These are phyloP conservation scores for Syndactyla subalaris DNA, from an alignment of 2,797 vertebrate genomes.

Conservation along the genomic window DNA sequence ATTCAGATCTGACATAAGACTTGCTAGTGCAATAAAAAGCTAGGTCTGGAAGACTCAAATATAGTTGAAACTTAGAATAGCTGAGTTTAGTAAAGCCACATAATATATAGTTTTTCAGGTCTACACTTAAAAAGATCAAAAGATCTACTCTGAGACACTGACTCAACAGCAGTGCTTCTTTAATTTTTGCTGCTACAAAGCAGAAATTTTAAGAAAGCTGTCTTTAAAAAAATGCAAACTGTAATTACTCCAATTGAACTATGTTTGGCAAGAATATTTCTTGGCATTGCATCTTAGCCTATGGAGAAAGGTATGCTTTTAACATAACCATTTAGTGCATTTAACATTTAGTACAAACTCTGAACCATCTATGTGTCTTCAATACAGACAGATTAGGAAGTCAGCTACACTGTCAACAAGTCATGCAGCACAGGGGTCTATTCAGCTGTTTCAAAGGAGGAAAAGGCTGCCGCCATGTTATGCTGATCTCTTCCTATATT, in stretches of 20 bases:
- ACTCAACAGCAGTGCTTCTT: background rate
- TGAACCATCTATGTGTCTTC: background rate
- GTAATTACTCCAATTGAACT: background rate
- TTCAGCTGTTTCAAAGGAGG: background rate
- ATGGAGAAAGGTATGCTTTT: background rate
- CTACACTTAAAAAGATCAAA: conserved; percentile 7
- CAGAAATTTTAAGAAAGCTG: conserved; percentile 7
- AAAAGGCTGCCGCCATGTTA: background rate
- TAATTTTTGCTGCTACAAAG: background rate
- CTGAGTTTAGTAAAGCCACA: background rate
- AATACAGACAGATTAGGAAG: background rate
- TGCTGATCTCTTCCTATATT: background rate
- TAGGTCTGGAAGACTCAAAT: background rate
- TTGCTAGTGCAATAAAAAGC: background rate
- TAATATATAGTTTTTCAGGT: conserved; percentile 17
- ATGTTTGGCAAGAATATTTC: background rate
- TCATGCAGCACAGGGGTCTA: rapidly evolving
- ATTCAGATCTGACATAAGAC: background rate
- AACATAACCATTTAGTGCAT: background rate
- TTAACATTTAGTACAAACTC: background rate
- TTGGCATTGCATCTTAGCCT: background rate
- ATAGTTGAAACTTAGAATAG: background rate
- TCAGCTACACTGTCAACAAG: background rate
- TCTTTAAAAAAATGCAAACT: background rate
- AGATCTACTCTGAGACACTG: background rate